A percentile compares a stretch with the other conserved stretches of the same genome.
Conservation (phyloP, 2,113 vertebrate genomes). For the Platichthys flesus region DNA sequence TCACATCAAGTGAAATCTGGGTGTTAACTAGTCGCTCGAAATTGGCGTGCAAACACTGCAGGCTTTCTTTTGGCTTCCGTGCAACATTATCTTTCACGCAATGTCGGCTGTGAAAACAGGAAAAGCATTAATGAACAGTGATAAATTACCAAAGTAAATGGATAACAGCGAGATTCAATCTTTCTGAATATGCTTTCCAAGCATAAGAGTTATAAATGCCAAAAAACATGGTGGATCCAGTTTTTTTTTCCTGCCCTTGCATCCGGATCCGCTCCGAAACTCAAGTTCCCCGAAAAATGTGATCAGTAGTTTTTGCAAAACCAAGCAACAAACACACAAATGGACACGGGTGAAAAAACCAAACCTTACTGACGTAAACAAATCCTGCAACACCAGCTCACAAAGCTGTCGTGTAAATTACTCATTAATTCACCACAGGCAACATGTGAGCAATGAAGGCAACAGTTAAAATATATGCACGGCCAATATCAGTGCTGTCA, state of each 20-base stretch:
- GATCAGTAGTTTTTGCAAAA: no score
- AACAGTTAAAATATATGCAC: slow-evolving; percentile 10
- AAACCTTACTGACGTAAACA: not conserved
- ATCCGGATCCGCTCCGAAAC: no score
- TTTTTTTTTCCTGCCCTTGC: no score
- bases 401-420: no score
- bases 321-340: no score
- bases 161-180: not conserved
- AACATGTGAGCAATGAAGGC: not conserved
- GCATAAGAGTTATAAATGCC: not conserved
- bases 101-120: not conserved
- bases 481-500: not conserved
- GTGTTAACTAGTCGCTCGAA: not conserved
- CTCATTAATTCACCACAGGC: not conserved
- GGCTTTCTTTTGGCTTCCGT: not conserved
- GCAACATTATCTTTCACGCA: not conserved
- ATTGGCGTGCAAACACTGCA: not conserved
- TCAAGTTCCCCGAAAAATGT: no score
- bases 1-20: not conserved
- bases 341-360: no score
- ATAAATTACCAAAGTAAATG: not conserved
- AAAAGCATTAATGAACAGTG: not conserved
- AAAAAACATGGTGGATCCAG: not conserved
- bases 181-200: not conserved
- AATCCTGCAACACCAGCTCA: no score